phyloP scores from a whole-genome alignment of 1,140 invertebrate species.

The Homarus americanus region DNA sequence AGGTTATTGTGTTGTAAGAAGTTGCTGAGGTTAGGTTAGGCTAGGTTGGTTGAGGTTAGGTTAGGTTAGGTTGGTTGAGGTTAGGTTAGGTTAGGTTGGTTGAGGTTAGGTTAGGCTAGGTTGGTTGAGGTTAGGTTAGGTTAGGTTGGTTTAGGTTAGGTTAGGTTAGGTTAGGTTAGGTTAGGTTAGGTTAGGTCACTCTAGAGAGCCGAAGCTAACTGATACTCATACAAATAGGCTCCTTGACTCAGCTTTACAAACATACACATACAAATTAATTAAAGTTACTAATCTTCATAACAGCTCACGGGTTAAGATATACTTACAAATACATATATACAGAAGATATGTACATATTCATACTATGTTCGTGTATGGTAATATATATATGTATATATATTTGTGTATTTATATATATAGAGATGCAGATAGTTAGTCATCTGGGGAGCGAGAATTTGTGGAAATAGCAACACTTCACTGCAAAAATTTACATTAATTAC shows the following conservation, averaged over 20 bases:
- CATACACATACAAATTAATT: not conserved
- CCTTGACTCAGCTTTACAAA: not conserved
- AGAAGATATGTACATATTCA: slow-evolving; percentile 40
- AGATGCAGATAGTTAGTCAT: no score
- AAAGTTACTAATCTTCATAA: not conserved
- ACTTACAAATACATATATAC: slow-evolving; percentile 22
- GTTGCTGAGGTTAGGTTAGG: no score
- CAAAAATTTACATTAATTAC: slow-evolving; percentile 20
- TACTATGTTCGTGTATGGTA: slow-evolving; percentile 7
- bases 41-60: no score
- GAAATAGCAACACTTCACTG: not conserved
- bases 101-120: no score
- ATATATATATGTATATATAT: not conserved
- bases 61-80: no score
- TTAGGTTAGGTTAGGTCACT: no score
- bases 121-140: no score
- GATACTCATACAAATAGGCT: not conserved
- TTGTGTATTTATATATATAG: not conserved
- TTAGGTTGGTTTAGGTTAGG: no score
- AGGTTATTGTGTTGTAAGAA: no score
- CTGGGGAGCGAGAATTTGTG: no score
- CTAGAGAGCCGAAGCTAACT: not conserved
- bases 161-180: no score
- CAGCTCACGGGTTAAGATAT: not conserved
- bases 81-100: no score